Percentiles rank a stretch among this genome's conserved stretches.
Conservation (phyloP, 2,888 invertebrate species). For the Ophioninae sp. region DNA sequence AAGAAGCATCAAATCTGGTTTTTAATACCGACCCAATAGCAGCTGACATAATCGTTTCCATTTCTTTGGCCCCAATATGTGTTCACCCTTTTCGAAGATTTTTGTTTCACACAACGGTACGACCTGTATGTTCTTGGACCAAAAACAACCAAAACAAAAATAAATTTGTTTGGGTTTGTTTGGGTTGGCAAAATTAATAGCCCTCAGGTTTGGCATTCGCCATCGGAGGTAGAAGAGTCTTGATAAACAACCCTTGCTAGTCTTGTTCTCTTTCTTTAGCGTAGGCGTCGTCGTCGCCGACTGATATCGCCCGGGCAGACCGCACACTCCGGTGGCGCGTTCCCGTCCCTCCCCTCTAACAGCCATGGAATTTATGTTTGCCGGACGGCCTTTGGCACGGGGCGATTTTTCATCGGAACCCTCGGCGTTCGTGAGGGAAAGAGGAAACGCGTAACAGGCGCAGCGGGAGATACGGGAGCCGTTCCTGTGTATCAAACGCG, state of each 20-base stretch:
- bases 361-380: constrained; percentile 73
- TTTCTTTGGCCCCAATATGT: neutral
- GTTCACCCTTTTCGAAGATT: neutral
- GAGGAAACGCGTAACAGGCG: constrained; percentile 34
- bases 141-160: no score
- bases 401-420: constrained; percentile 74
- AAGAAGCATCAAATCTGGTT: no score
- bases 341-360: constrained; percentile 39
- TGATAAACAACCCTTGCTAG: constrained; percentile 74
- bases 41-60: neutral
- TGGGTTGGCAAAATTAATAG: constrained; percentile 44
- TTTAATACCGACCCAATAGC: no score
- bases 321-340: constrained; percentile 36
- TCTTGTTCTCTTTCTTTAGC: constrained; percentile 63
- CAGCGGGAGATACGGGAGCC: constrained; percentile 17
- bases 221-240: constrained; percentile 69
- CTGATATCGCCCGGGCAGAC: constrained; percentile 56
- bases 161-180: no score
- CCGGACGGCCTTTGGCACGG: constrained; percentile 68
- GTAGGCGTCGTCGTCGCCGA: constrained; percentile 41
- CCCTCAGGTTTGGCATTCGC: constrained; percentile 49
- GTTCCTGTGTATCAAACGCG: constrained; percentile 7
- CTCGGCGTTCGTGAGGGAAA: constrained; percentile 49
- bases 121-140: no score
- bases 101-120: neutral